Evolutionary conservation across 1,140 invertebrate species (phyloP), one percentile per base, ranked within the genome.

Genomic region (Drosophila miranda): DNA sequence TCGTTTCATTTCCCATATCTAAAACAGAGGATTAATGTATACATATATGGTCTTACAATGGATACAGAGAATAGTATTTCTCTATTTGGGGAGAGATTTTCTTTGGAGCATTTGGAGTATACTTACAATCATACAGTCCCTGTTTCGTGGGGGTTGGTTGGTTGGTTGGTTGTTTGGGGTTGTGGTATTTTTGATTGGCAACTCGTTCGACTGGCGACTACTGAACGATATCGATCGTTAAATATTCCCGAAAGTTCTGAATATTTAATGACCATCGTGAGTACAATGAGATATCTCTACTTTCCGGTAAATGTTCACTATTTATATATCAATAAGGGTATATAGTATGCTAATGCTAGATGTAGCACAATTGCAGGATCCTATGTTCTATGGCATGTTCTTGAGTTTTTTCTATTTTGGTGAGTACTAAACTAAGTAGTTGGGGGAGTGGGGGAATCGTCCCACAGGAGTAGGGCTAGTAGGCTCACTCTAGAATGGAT

Each of bases 291-390:
- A 77, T 44, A 83, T 84, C 72, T 70, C 67, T 80, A 89, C 79
- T 80, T 89, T 89, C 88, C 88, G 88, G 88, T 76, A 89, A 89
- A 89, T 89, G 88, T 89, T 84, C 88, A 89, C 63, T 75, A 77
- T 89, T 89, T 89, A 89, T 89, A 89, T 88, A 76, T 72, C 43
- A 42, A 49, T 46, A 66, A 54, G 14, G 16, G 58, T 51, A 42
- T 52, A 19, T 19, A 19, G 19, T 19, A 41, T 34, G 30, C 51
- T 48, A 59, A 75, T 54, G 9, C 49, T 9, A 30, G 13, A 26
- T 14, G 11, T 42, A 42, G 16, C 42, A 38, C 34, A 38, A 5
- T 38, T 38, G 3, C 34, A 38, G 8, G 11, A 13, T 38, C 34
- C 34, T 38, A 38, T 38, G 3, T 38, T 38, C 34, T 38, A 38